phyloP scores from a whole-genome alignment of 2,888 invertebrate genomes.

The Acanthosepion lycidas region DNA sequence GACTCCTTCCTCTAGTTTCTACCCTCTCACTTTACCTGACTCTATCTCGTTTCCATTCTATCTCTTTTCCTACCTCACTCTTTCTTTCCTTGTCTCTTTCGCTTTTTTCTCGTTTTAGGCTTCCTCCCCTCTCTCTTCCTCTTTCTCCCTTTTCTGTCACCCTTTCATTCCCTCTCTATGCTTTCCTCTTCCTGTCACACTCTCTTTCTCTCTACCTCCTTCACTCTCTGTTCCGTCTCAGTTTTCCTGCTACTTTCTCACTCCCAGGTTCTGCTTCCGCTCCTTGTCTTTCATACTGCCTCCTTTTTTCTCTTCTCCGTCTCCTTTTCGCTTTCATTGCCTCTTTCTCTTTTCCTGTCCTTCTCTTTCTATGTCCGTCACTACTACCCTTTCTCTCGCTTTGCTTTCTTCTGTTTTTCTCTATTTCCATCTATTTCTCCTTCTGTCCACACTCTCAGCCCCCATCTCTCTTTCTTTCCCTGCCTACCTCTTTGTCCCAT shows the following conservation, averaged over 20 bases:
- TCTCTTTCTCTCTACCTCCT: neutral
- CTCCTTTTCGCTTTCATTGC: neutral
- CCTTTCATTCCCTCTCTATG: neutral
- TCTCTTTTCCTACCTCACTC: no score
- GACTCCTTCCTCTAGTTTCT: no score
- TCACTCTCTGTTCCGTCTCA: neutral
- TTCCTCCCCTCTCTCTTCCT: neutral
- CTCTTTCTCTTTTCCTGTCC: neutral
- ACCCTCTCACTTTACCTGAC: no score
- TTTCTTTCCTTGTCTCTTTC: neutral
- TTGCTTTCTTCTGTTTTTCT: no score
- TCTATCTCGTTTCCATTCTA: no score
- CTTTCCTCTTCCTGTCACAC: neutral
- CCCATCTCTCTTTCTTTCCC: no score
- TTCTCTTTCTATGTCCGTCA: neutral
- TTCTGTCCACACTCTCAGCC: no score
- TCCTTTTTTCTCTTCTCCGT: neutral
- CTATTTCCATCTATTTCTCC: no score
- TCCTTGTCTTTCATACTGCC: neutral
- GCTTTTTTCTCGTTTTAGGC: neutral
- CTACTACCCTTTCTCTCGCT: no score
- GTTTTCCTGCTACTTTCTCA: neutral
- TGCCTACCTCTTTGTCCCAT: no score
- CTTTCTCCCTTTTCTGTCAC: neutral
- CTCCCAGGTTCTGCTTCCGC: neutral